Evolutionary conservation across 2,888 invertebrate genomes (phyloP).

Genomic region (Stramonita haemastoma): DNA sequence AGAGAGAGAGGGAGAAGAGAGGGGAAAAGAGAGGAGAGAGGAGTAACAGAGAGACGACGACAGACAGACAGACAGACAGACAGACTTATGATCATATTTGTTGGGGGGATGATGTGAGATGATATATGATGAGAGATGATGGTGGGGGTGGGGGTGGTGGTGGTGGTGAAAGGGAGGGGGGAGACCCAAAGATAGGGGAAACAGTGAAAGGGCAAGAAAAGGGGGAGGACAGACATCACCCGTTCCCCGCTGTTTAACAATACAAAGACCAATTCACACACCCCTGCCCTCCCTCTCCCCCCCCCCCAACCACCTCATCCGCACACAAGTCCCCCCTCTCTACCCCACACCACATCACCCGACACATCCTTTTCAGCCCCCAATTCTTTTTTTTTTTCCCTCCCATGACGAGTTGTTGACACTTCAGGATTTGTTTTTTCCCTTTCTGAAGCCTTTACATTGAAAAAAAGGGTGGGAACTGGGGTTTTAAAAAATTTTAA

Average conservation of each 20-base stretch:
- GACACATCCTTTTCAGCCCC: neutral
- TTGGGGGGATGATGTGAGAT: neutral
- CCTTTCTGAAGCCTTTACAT: neutral
- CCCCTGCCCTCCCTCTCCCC: too few species aligned
- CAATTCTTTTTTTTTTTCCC: neutral
- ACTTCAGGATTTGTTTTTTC: neutral
- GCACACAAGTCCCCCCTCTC: neutral
- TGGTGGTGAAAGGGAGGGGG: neutral
- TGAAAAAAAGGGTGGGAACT: too few species aligned
- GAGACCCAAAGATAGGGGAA: neutral
- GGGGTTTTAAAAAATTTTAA: too few species aligned
- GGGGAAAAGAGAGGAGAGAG: too few species aligned
- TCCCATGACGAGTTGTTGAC: neutral
- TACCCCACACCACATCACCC: neutral
- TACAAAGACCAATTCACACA: too few species aligned
- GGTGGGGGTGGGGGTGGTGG: neutral
- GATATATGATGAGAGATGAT: neutral
- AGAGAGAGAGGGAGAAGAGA: too few species aligned
- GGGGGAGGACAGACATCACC: too few species aligned
- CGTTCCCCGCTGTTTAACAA: too few species aligned
- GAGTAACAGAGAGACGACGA: too few species aligned
- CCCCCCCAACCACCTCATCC: neutral
- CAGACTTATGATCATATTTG: neutral
- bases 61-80: neutral
- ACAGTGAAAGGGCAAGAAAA: neutral